These are phyloP conservation scores for Diadromus collaris DNA, from an alignment of 2,888 invertebrate species.

Conservation along the genomic window DNA sequence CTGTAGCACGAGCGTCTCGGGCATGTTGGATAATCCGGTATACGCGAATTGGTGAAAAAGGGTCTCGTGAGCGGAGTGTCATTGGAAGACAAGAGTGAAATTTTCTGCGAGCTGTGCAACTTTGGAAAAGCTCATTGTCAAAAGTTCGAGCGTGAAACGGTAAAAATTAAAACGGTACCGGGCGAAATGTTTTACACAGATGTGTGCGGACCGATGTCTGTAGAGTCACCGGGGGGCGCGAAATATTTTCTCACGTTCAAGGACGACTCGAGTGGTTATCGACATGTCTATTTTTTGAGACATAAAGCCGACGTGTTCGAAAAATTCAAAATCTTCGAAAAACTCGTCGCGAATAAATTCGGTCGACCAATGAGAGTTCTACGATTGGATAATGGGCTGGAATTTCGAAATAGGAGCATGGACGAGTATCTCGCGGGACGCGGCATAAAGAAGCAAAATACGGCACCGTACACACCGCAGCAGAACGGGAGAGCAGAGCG, in stretches of 20 bases:
- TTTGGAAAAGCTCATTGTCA: constrained; percentile 3
- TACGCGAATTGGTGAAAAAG: constrained; percentile 2
- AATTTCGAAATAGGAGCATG: constrained; percentile 56
- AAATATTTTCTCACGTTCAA: constrained; percentile 59
- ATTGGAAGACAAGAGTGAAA: not conserved
- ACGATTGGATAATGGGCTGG: constrained; percentile 54
- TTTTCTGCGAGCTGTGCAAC: constrained; percentile 18
- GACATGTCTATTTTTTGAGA: constrained; percentile 53
- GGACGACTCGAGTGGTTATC: constrained; percentile 56
- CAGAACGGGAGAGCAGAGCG: constrained; percentile 70
- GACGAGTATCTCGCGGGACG: constrained; percentile 51
- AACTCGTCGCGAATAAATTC: constrained; percentile 46
- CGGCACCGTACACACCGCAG: constrained; percentile 67
- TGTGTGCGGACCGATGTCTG: constrained; percentile 58
- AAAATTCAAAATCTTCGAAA: constrained; percentile 51
- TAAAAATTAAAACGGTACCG: not conserved
- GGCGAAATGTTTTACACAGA: constrained; percentile 43
- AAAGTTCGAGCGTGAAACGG: not conserved
- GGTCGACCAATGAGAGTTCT: constrained; percentile 37
- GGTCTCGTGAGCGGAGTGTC: constrained; percentile 14
- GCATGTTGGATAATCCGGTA: constrained; percentile 15
- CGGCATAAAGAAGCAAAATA: constrained; percentile 64
- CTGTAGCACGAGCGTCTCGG: constrained; percentile 29
- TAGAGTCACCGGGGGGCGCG: constrained; percentile 46
- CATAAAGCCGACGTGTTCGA: constrained; percentile 53